Base-by-base conservation (phyloP, 2,888 invertebrate species). In the Suillia variegata region DNA sequence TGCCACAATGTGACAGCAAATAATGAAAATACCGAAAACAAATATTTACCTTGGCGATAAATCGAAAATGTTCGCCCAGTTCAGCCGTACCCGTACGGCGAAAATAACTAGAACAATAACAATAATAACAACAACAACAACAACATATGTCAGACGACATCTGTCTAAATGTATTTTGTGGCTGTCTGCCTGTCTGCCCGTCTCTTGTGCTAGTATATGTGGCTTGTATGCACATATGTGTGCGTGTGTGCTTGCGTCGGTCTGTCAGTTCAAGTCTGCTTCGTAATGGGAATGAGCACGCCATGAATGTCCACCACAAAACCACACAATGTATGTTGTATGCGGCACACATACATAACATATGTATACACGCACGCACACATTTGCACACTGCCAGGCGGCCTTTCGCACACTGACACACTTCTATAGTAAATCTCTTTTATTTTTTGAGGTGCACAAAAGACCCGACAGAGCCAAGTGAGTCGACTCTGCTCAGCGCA, bases 41-140 rank as follows among this genome's bases (percentile, higher is more conserved):
- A 56, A 56, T 61, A 56, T 61, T 54, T 61, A 57, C 50, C 33
- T 61, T 33, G 54, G 45, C 20, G 56, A 56, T 56, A 57, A 56
- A 60, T 56, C 56, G 60, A 57, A 56, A 48, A 56, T 54, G 48
- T 53, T 34, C 34, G n/a, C n/a, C 34, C 56, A 52, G 51, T 20
- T 24, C n/a, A n/a, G n/a, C n/a, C n/a, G n/a, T n/a, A n/a, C n/a
- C n/a, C n/a, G n/a, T n/a, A n/a, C n/a, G n/a, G n/a, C n/a, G n/a
- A n/a, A n/a, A n/a, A n/a, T n/a, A n/a, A n/a, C n/a, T n/a, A n/a
- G n/a, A n/a, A n/a, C n/a, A n/a, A n/a, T n/a, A n/a, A n/a, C n/a
- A n/a, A n/a, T n/a, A n/a, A n/a, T n/a, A n/a, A n/a, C n/a, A n/a
- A n/a, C n/a, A n/a, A n/a, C n/a, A n/a, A n/a, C n/a, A n/a, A n/a